phyloP scores from a whole-genome alignment of 2,797 vertebrate species.

The Ispidina picta region DNA sequence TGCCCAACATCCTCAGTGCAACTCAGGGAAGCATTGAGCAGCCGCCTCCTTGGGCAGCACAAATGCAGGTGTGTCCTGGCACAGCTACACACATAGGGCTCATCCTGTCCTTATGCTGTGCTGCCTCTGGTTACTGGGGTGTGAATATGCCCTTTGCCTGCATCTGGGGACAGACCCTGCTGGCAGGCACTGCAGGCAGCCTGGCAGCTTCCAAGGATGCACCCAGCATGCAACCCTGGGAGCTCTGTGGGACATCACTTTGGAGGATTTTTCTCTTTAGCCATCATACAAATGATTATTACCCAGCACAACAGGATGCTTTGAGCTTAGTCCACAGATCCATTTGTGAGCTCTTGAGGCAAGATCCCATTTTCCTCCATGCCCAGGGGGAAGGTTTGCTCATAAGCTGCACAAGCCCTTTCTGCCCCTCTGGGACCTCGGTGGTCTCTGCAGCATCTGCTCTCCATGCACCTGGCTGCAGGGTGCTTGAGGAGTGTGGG shows the following conservation, averaged over 20 bases:
- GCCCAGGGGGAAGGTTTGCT: not conserved
- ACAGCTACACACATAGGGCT: not conserved
- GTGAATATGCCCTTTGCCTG: not conserved
- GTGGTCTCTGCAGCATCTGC: not conserved
- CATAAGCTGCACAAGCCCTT: not conserved
- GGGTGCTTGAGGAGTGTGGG: not conserved
- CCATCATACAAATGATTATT: not conserved
- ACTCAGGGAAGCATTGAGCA: not conserved
- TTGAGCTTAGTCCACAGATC: not conserved
- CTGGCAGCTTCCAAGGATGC: not conserved
- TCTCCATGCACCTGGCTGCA: not conserved
- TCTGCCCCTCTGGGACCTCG: not conserved
- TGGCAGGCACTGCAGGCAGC: not conserved
- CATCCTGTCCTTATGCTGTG: not conserved
- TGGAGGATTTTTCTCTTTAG: conserved; percentile 17
- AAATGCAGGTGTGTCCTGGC: not conserved
- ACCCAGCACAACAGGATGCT: not conserved
- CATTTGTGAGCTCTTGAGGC: not conserved
- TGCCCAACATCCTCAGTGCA: not conserved
- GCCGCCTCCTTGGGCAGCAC: not conserved
- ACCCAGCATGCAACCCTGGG: not conserved
- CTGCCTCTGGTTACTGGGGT: not conserved
- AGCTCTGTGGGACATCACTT: not conserved
- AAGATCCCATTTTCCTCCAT: not conserved
- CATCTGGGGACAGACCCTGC: not conserved